Percentiles rank a stretch among this genome's conserved stretches.
Evolutionary conservation across 64 coral and sea anemone species (phyloP).

Genomic region (Pachyseris speciosa): DNA sequence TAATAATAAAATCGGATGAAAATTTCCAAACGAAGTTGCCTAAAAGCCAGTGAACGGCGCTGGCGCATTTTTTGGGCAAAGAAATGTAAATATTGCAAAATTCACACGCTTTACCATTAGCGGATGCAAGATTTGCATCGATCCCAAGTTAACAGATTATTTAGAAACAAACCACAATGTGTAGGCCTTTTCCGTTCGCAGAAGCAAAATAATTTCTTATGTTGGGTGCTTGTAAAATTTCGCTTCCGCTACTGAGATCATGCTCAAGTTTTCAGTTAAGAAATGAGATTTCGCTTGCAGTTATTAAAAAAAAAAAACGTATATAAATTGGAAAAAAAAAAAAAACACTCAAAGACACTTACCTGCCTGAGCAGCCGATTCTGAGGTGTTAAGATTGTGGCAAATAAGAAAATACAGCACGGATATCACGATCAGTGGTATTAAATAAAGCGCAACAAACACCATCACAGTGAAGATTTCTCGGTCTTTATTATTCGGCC

Average conservation of each 20-base stretch:
- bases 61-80: neutral
- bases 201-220: neutral
- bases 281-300: neutral
- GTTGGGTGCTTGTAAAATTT: neutral
- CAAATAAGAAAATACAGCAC: slow-evolving; percentile 71
- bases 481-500: slow-evolving; percentile 8
- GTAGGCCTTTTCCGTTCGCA: neutral
- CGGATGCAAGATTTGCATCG: neutral
- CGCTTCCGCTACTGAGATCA: neutral
- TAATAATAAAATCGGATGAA: too few relatives aligned
- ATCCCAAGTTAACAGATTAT: neutral
- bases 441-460: slow-evolving; percentile 35
- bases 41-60: neutral
- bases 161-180: neutral
- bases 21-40: too few relatives aligned
- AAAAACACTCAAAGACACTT: neutral
- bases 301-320: neutral
- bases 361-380: slow-evolving; percentile 16
- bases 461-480: slow-evolving; percentile 8
- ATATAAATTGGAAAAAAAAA: neutral
- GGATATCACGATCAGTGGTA: slow-evolving; percentile 42
- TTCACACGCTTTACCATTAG: slow-evolving; percentile 6
- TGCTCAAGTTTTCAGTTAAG: neutral
- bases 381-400: slow-evolving; percentile 51
- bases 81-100: slow-evolving; percentile 21